Base-by-base conservation (phyloP, 1,140 invertebrate species). In the Caenorhabditis tropicalis region DNA sequence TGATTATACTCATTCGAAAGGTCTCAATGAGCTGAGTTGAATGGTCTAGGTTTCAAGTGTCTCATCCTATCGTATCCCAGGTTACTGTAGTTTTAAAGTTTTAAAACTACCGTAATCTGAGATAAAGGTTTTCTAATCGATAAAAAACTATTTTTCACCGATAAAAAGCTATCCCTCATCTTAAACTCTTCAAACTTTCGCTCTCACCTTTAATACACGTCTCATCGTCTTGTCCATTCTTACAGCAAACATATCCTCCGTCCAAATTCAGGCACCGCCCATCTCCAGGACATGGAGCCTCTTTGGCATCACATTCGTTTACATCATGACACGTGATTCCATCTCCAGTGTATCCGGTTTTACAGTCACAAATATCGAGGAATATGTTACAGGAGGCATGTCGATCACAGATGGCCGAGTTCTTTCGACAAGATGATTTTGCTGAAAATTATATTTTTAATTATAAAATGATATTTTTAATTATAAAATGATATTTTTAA, bases 221-320 rank as follows among this genome's bases (percentile, higher is more conserved):
- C 1, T 46, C 86, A 74, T 88, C 87, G 65, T 82, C 79, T 15
- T 48, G n/a, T 29, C 58, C 60, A 51, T 83, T 58, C 43, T 89
- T 85, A 74, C 88, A 89, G 82, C 88, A 89, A 21, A 89, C 86
- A 82, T 88, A 89, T 56, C 88, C 87, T 19, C 88, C 88, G 21
- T 89, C 85, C 21, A 88, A 82, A 81, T 89, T 89, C 48, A 89
- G 82, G 43, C 88, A 89, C 29, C 86, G 39, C 19, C 65, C 82
- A 3, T 81, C 86, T 7, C 58, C 31, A n/a, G 74, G 49, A 56
- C 88, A 89, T 12, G 86, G 86, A 29, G 81, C 82, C 4, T 82
- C 81, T 27, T 56, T 84, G 10, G 86, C 81, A 33, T 84, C 88
- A 51, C 88, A 89, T 80, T 89, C 88, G 81, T 89, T 88, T 2